Percentiles rank a stretch among this genome's conserved stretches.
Conservation (phyloP, 2,113 vertebrate genomes). For the Xiphophorus hellerii region DNA sequence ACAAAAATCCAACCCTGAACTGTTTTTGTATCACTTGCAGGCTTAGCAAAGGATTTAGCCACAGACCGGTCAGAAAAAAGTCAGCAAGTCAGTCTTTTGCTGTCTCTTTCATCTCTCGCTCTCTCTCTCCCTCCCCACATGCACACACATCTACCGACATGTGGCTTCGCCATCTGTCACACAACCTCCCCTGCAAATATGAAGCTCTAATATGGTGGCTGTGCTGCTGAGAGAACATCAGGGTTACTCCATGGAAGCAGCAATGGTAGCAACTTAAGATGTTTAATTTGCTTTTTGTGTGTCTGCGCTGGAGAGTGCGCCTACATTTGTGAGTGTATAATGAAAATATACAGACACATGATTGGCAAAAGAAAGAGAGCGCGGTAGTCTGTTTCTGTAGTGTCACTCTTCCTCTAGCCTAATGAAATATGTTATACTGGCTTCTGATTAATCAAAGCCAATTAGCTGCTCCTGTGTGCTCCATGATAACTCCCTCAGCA, state of each 20-base stretch:
- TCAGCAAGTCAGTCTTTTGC: slow-evolving; percentile 29
- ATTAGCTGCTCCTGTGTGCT: slow-evolving; percentile 43
- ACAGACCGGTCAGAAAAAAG: slow-evolving; percentile 28
- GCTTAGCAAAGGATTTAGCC: slow-evolving; percentile 29
- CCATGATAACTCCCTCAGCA: slow-evolving; percentile 46
- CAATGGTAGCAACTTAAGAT: slow-evolving; percentile 17
- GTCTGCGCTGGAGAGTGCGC: background rate
- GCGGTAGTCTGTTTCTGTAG: slow-evolving; percentile 11
- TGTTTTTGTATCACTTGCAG: slow-evolving; percentile 34
- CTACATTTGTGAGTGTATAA: slow-evolving; percentile 7
- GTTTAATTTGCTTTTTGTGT: slow-evolving; percentile 13
- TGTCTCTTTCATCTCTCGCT: slow-evolving; percentile 11
- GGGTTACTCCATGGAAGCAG: slow-evolving; percentile 14
- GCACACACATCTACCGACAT: slow-evolving; percentile 20
- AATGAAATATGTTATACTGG: slow-evolving; percentile 60
- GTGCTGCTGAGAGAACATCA: slow-evolving; percentile 20
- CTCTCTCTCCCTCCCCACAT: background rate
- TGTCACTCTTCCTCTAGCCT: slow-evolving; percentile 12
- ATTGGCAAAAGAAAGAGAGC: slow-evolving; percentile 22
- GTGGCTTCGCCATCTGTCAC: slow-evolving; percentile 55
- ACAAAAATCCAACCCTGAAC: background rate
- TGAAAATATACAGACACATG: slow-evolving; percentile 27
- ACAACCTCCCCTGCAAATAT: slow-evolving; percentile 45
- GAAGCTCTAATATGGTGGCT: slow-evolving; percentile 33
- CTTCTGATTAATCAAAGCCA: slow-evolving; percentile 62